Conservation (phyloP, 2,113 vertebrate species). For the Cnemophilus loriae region DNA sequence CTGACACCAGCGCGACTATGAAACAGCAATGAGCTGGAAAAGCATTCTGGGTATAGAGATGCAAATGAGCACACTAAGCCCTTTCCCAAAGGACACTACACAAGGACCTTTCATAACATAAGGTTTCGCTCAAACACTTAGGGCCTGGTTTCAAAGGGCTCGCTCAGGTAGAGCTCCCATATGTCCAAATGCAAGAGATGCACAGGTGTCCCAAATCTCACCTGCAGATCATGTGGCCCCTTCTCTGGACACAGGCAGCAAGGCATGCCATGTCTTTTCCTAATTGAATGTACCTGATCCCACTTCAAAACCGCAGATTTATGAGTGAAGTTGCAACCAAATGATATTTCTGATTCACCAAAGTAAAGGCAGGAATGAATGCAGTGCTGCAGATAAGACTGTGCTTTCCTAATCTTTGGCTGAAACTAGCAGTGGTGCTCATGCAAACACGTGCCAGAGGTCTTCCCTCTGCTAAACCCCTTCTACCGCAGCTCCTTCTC, state of each 20-base stretch:
- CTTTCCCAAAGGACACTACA: slow-evolving; percentile 46
- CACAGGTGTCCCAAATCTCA: background rate
- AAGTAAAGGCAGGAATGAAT: background rate
- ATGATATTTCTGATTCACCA: background rate
- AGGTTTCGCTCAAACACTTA: background rate
- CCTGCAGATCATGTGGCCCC: background rate
- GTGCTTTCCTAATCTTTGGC: background rate
- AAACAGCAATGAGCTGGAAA: slow-evolving; percentile 63
- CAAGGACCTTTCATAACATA: slow-evolving; percentile 36
- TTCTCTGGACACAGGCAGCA: background rate
- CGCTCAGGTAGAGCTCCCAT: background rate
- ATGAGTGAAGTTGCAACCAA: background rate
- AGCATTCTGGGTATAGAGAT: slow-evolving; percentile 68
- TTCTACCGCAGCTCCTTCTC: background rate
- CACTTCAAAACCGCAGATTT: background rate
- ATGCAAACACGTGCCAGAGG: background rate
- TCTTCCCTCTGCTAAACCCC: background rate
- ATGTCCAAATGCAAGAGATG: background rate
- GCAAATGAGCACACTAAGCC: slow-evolving; percentile 60
- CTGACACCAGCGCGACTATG: slow-evolving; percentile 39
- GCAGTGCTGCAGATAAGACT: background rate
- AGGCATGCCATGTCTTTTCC: background rate
- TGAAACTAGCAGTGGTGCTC: background rate
- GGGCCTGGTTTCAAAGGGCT: background rate
- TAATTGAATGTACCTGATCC: background rate